These are phyloP conservation scores for Corythornis vintsioides DNA, from an alignment of 2,113 vertebrate genomes.

Conservation along the genomic window DNA sequence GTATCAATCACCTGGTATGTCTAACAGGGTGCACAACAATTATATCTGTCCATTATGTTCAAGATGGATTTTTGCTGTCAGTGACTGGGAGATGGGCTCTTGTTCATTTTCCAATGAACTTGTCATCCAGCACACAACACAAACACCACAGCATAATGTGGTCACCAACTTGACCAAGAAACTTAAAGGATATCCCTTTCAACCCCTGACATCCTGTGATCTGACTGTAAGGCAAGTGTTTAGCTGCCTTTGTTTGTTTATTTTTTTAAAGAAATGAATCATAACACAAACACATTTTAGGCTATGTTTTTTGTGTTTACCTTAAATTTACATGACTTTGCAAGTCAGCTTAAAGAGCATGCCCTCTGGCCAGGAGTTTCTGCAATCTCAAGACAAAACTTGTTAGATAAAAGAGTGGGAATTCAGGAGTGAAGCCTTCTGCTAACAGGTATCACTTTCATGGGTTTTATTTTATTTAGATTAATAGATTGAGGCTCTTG, in stretches of 20 bases:
- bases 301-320: not conserved
- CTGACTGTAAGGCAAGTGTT: not conserved
- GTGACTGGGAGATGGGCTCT: constrained; percentile 23
- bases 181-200: not conserved
- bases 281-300: too few species aligned
- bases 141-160: not conserved
- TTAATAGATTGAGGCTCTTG: not conserved
- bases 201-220: too few species aligned
- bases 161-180: not conserved
- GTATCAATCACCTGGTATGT: constrained; percentile 64
- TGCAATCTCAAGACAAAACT: not conserved
- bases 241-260: not conserved
- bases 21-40: constrained; percentile 66
- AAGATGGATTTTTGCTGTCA: constrained; percentile 62
- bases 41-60: constrained; percentile 57
- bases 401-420: not conserved
- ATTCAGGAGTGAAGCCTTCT: not conserved
- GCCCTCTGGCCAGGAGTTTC: not conserved
- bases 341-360: not conserved
- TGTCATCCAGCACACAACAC: not conserved
- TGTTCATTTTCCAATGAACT: constrained; percentile 27
- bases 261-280: not conserved
- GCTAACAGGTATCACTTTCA: not conserved
- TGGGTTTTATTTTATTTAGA: not conserved
- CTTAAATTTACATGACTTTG: not conserved